phyloP scores from a whole-genome alignment of 2,888 invertebrate species.

The Apantesis nais region DNA sequence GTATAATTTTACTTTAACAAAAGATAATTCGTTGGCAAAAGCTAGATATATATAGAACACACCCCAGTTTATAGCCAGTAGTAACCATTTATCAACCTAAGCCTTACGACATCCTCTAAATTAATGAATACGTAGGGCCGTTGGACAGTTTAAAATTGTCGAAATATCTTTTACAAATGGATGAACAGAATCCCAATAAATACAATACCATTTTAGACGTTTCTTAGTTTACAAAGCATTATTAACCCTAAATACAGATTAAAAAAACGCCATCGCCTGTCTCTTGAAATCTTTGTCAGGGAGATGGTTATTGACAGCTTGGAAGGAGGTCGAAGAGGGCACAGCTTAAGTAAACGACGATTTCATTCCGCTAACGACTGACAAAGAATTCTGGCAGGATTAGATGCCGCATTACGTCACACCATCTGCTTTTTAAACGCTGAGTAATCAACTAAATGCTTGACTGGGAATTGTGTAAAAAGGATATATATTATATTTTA shows the following conservation, averaged over 20 bases:
- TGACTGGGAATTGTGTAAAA: constrained; percentile 16
- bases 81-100: not conserved
- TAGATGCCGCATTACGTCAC: constrained; percentile 37
- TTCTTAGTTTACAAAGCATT: not conserved
- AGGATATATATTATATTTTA: constrained; percentile 4
- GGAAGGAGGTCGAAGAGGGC: constrained; percentile 22
- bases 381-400: constrained; percentile 40
- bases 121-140: not conserved
- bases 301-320: constrained; percentile 19
- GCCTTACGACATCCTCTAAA: not conserved
- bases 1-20: no score
- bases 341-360: constrained; percentile 45
- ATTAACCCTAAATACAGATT: not conserved
- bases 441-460: constrained; percentile 40
- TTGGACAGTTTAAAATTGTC: not conserved
- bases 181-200: not conserved
- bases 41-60: not conserved
- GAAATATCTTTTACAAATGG: no score
- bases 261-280: not conserved
- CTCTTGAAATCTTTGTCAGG: constrained; percentile 12
- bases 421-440: constrained; percentile 35
- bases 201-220: not conserved
- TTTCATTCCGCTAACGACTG: constrained; percentile 45
- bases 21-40: not conserved
- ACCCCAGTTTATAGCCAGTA: not conserved